These are phyloP conservation scores for Eretmodus cyanostictus DNA, from an alignment of 2,113 vertebrate genomes.

Conservation along the genomic window DNA sequence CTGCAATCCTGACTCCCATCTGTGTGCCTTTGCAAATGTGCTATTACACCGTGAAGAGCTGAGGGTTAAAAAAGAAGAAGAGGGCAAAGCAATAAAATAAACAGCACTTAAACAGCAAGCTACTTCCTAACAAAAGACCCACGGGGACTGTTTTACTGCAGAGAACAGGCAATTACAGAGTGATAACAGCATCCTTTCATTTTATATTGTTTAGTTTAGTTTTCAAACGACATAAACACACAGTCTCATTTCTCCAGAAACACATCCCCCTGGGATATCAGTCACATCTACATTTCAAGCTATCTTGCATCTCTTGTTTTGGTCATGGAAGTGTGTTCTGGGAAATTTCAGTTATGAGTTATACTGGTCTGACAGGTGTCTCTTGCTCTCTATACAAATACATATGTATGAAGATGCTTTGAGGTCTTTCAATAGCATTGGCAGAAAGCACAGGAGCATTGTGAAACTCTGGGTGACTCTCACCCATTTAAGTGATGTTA, in stretches of 20 bases:
- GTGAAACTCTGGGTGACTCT: neutral
- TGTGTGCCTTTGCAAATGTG: neutral
- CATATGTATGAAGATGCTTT: neutral
- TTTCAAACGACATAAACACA: neutral
- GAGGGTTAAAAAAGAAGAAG: neutral
- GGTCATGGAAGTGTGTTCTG: neutral
- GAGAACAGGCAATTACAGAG: neutral
- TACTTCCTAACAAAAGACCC: neutral
- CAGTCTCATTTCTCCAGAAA: neutral
- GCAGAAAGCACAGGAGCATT: neutral
- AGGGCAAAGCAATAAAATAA: neutral
- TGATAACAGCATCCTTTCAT: neutral
- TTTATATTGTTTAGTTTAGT: neutral
- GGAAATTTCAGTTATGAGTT: neutral
- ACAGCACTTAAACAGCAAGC: constrained; percentile 3
- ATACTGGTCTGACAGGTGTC: neutral
- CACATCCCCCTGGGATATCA: neutral
- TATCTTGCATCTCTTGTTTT: neutral
- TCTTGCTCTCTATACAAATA: neutral
- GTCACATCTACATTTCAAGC: neutral
- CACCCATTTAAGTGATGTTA: neutral
- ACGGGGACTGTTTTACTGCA: neutral
- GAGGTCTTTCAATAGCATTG: neutral
- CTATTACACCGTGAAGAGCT: neutral
- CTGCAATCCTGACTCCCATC: neutral